Conservation (phyloP, 2,888 invertebrate species). For the Megastigmus dorsalis region DNA sequence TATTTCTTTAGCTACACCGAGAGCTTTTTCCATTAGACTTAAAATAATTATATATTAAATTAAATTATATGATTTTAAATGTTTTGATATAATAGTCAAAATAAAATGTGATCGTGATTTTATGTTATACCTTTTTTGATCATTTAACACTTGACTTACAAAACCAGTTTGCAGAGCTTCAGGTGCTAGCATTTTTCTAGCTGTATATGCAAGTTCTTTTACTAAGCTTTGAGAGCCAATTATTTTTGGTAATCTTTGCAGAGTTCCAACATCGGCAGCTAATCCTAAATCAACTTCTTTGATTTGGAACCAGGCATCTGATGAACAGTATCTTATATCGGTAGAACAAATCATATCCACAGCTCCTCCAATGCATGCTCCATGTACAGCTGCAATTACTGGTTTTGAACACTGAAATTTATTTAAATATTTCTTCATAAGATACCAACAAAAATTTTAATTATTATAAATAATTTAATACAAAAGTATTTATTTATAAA, state of each 20-base stretch:
- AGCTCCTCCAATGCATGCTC: constrained; percentile 93
- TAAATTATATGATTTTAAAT: neutral
- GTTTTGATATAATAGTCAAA: neutral
- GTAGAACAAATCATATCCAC: constrained; percentile 91
- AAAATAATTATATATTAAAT: constrained; percentile 26
- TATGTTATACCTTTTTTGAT: constrained; percentile 79
- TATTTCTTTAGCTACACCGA: constrained; percentile 86
- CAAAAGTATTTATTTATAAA: neutral
- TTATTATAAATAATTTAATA: constrained; percentile 9
- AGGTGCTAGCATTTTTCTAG: constrained; percentile 84
- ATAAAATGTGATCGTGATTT: neutral
- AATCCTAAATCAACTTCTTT: constrained; percentile 92
- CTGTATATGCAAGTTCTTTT: constrained; percentile 92
- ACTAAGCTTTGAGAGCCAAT: constrained; percentile 91
- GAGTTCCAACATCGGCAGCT: constrained; percentile 95
- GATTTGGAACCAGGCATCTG: constrained; percentile 93
- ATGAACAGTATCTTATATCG: constrained; percentile 93
- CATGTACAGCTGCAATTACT: constrained; percentile 91
- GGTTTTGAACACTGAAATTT: constrained; percentile 87
- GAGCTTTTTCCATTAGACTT: constrained; percentile 83
- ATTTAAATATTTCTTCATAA: no score
- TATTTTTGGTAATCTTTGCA: constrained; percentile 94
- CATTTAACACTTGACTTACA: constrained; percentile 84
- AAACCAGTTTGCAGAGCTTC: constrained; percentile 90
- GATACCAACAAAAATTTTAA: constrained; percentile 19